Evolutionary conservation across 2,113 vertebrate species (phyloP), one percentile per base, ranked within the genome.

Genomic region (mouse (Mus musculus)): DNA sequence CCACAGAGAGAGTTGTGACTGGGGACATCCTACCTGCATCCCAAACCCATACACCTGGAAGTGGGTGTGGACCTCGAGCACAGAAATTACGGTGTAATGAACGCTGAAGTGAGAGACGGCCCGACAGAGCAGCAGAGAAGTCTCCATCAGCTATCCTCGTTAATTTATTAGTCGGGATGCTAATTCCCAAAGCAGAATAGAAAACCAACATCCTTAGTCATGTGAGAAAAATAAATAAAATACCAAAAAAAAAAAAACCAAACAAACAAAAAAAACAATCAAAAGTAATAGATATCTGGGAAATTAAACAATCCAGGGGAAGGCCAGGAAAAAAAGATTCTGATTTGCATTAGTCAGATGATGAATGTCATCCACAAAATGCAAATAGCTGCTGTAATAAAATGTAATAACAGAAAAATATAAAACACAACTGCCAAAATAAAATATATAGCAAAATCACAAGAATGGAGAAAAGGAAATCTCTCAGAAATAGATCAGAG

Each of bases 231-330:
- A 75, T 14, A 75, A 88, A 61, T 49, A 69, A 22, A 72, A 85
- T 77, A n/a, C n/a, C n/a, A n/a, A n/a, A n/a, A n/a, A n/a, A n/a
- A n/a, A n/a, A n/a, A n/a, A n/a, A n/a, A n/a, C n/a, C n/a, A n/a
- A n/a, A n/a, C n/a, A n/a, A n/a, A n/a, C n/a, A 61, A 82, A 80
- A 81, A 14, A 87, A 84, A 71, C 11, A 16, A 69, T 26, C 20
- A 42, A 77, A 77, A 92, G 7, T 67, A 96, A 89, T 59, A 65
- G 93, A 73, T 26, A 91, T 19, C 61, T 93, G 33, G 69, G 80
- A 63, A 61, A 71, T n/a, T 42, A 22, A 76, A 54, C 5, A 54
- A 63, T 56, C 30, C 36, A 13, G 33, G 77, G 54, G 24, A 90
- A 69, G 65, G 19, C 52, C n/a, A 30, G n/a, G 28, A 52, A n/a